Evolutionary conservation across 2,797 vertebrate species (phyloP), one percentile per base, ranked within the genome.

Genomic region (Luscinia luscinia): DNA sequence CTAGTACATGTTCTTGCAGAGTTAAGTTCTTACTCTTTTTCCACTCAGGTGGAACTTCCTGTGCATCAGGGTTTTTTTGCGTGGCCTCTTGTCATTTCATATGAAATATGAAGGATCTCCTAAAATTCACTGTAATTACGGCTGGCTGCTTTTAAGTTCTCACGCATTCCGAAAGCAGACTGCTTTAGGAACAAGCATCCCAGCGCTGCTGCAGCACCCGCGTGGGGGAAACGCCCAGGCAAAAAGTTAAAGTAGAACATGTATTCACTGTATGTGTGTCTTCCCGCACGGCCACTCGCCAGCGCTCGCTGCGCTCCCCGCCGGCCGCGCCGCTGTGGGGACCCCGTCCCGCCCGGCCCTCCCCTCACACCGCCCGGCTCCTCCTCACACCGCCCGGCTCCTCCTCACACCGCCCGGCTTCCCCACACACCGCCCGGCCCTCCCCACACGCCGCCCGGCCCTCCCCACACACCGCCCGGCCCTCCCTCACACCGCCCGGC

Each of bases 201-300:
- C 36, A 54, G 55, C 26, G 13, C 45, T 20, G 38, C 32, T 36
- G 55, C 41, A 55, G 36, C 49, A 68, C 2, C 22, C 10, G 12
- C 26, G 5, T 1, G 6, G 36, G 8, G 3, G 9, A 58, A 55
- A 32, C 38, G 1, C 15, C 3, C 26, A 36, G 30, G 21, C 4
- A 9, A 1, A 0, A 26, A 55, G 30, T 12, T 9, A 11, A 15
- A 4, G 21, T 0, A 12, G 41, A 38, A 26, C 4, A 1, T 1
- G 43, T 9, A 4, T 8, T 52, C 20, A 4, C 20, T 14, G 1
- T n/a, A 6, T 15, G 4, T 8, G 0, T 19, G 12, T 2, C 5
- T 15, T 17, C 3, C 9, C 6, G 24, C 34, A 11, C 13, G 17
- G 20, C 9, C 34, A 5, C 21, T 23, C 23, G 7, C 23, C 34